phyloP scores from a whole-genome alignment of 2,888 invertebrate genomes.

The Deilephila porcellus region DNA sequence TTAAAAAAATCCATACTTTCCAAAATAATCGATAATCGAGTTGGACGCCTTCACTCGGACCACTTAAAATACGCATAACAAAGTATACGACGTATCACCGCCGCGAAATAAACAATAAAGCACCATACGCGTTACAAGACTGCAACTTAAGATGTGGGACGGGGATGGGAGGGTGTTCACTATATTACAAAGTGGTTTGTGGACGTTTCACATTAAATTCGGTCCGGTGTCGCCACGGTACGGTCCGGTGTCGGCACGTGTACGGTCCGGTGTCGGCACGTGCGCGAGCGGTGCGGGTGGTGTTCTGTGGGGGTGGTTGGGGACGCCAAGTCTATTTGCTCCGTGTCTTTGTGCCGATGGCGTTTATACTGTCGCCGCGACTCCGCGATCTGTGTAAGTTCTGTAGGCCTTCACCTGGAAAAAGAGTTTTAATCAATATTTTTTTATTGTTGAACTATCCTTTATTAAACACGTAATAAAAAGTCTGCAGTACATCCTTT shows the following conservation, averaged over 20 bases:
- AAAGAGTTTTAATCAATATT: too few species aligned
- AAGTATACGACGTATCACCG: constrained; percentile 10
- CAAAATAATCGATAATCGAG: background rate
- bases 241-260: constrained; percentile 9
- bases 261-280: constrained; percentile 56
- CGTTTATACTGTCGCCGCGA: constrained; percentile 92
- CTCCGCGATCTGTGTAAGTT: constrained; percentile 91
- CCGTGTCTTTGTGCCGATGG: constrained; percentile 85
- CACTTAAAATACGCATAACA: constrained; percentile 11
- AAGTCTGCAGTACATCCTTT: too few species aligned
- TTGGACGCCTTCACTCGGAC: background rate
- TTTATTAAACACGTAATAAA: too few species aligned
- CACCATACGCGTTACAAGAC: constrained; percentile 74
- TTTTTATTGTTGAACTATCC: background rate
- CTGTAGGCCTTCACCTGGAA: constrained; percentile 87
- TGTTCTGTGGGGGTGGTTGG: constrained; percentile 32
- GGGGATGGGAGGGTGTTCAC: constrained; percentile 31
- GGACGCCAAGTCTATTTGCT: constrained; percentile 68
- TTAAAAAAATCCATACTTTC: background rate
- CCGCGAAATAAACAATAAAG: constrained; percentile 50
- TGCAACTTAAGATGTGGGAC: constrained; percentile 62
- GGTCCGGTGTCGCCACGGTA: constrained; percentile 54
- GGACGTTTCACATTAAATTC: constrained; percentile 70
- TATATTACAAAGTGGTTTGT: constrained; percentile 49
- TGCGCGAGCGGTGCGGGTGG: constrained; percentile 17